Evolutionary conservation across 1,140 invertebrate species (phyloP), one percentile per base, ranked within the genome.

Genomic region (Lordiphosa stackelbergi): DNA sequence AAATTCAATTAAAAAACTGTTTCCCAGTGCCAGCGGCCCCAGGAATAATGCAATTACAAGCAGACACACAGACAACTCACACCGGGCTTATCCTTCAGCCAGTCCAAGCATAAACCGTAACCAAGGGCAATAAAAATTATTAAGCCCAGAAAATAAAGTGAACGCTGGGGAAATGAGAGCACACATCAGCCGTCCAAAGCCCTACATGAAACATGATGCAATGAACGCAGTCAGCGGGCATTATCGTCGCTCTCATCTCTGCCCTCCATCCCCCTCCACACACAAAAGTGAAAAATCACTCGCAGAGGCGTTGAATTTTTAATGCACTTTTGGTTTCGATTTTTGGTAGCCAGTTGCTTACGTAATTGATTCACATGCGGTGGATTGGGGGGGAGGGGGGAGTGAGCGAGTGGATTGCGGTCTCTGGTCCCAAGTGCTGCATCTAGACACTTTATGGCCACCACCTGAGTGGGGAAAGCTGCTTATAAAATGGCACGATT

Each of bases 1-100:
- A 74, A 81, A 78, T 78, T 78, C 73, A 78, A 78, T 78, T 81
- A 81, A 78, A 66, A 59, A 64, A 66, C 53, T 51, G 66, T 62
- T 62, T 56, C 42, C 34, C 45, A 12, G 12, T 37, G 47, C 47
- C 16, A 11, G 12, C 49, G 22, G 56, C 22, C 47, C 60, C 49
- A 54, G 55, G 38, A 43, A 54, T 60, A 69, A 69, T 47, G 64
- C 56, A 69, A 69, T 69, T 69, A 68, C 65, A 34, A 6, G 37
- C 16, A 53, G n/a, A 48, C 46, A 34, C 16, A 48, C 38, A 53
- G 13, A 41, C 2, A 22, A 5, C 38, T 19, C 37, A 41, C 22
- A 28, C 36, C n/a, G 8, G 13, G 31, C 1, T 19, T 13, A 41
- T 48, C 61, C 42, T 36, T 43, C 12, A 31, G 35, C 24, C 56